Evolutionary conservation across 92 coral and sea anemone species (phyloP).

Genomic region (Phenganax marumi): DNA sequence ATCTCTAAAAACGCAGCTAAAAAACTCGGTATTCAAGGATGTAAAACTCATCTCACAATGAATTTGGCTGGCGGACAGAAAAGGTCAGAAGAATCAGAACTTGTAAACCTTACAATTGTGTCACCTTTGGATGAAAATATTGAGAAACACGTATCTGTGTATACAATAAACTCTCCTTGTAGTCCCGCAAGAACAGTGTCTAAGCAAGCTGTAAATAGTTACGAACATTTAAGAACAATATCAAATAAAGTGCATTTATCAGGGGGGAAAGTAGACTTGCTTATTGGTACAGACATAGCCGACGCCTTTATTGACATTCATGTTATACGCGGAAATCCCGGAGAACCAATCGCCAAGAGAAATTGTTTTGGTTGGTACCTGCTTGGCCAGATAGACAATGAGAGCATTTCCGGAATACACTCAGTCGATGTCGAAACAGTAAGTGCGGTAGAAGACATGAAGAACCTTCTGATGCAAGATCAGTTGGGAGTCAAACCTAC

Average conservation of each 20-base stretch:
- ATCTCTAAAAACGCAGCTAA: constrained; percentile 42
- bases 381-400: not conserved
- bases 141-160: constrained; percentile 43
- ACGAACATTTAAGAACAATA: constrained; percentile 50
- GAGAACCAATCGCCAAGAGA: constrained; percentile 17
- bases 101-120: constrained; percentile 32
- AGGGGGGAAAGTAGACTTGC: constrained; percentile 23
- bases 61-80: constrained; percentile 51
- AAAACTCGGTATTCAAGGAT: constrained; percentile 49
- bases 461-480: constrained; percentile 41
- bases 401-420: constrained; percentile 18
- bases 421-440: constrained; percentile 49
- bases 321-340: constrained; percentile 8
- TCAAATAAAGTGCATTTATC: constrained; percentile 40
- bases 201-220: constrained; percentile 42
- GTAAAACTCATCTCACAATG: constrained; percentile 46
- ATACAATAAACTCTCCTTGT: constrained; percentile 55
- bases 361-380: constrained; percentile 35
- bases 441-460: constrained; percentile 39
- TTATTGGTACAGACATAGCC: constrained; percentile 28
- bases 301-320: constrained; percentile 32
- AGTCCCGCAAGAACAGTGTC: constrained; percentile 58
- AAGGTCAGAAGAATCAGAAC: constrained; percentile 48
- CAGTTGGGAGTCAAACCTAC: constrained; percentile 59
- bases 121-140: constrained; percentile 39